phyloP scores from a whole-genome alignment of 1,140 invertebrate genomes.

The Calycopis cecrops region DNA sequence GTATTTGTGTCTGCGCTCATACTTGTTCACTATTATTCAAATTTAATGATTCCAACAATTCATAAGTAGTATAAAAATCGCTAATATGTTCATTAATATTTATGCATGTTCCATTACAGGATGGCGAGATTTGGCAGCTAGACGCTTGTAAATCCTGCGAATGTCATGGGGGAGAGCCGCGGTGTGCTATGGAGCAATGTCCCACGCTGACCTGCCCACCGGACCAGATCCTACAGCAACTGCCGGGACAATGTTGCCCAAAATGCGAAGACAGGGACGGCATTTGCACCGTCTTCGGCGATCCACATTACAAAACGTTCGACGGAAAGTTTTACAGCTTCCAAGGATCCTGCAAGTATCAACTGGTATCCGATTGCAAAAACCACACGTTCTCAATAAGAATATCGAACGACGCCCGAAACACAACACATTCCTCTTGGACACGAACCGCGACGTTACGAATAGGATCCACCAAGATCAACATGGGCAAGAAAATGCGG shows the following conservation, averaged over 20 bases:
- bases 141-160: constrained; percentile 90
- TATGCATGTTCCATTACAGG: constrained; percentile 73
- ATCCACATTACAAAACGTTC: constrained; percentile 95
- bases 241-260: constrained; percentile 89
- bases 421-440: constrained; percentile 87
- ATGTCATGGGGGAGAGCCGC: constrained; percentile 86
- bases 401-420: constrained; percentile 90
- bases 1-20: too few relatives aligned
- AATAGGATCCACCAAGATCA: constrained; percentile 84
- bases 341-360: constrained; percentile 94
- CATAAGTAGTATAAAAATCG: too few relatives aligned
- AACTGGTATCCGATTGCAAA: constrained; percentile 87
- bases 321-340: constrained; percentile 95
- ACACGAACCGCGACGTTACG: constrained; percentile 91
- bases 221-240: constrained; percentile 82
- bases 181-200: constrained; percentile 88
- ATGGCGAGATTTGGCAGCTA: constrained; percentile 90
- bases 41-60: too few relatives aligned
- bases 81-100: background rate
- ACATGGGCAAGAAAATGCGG: constrained; percentile 89
- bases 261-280: constrained; percentile 91
- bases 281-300: constrained; percentile 93
- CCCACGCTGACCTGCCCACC: constrained; percentile 80
- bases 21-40: too few relatives aligned
- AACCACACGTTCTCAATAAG: constrained; percentile 89